A percentile compares a stretch with the other conserved stretches of the same genome.
These are phyloP conservation scores for Sphyrna mokarran DNA, from an alignment of 2,113 vertebrate genomes.

Conservation along the genomic window DNA sequence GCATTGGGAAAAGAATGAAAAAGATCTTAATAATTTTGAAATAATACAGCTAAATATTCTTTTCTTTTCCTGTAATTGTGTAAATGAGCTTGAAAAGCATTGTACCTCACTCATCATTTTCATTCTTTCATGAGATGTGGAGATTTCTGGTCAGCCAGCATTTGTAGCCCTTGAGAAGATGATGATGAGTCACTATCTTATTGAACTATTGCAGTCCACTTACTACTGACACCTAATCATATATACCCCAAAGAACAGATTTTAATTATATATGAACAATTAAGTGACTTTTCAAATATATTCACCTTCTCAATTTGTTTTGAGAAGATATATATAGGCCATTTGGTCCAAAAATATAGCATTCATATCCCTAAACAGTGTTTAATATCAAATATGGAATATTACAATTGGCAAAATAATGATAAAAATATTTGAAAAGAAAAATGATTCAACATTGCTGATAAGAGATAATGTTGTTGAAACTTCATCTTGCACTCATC, in stretches of 20 bases:
- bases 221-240: background rate
- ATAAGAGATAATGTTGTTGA: no score
- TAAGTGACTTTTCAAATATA: background rate
- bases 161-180: no score
- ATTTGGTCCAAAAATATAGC: background rate
- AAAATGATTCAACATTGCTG: background rate
- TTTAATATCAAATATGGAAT: background rate
- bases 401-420: background rate
- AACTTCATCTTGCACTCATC: no score
- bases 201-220: no score
- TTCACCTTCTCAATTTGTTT: background rate
- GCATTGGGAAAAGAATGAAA: background rate
- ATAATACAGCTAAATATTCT: background rate
- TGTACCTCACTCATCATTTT: background rate
- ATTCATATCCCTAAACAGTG: background rate
- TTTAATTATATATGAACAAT: background rate
- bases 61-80: background rate
- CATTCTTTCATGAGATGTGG: no score
- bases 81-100: background rate
- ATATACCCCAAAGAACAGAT: background rate
- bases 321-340: background rate
- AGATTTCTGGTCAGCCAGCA: no score
- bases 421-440: background rate
- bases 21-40: background rate
- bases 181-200: no score